Evolutionary conservation across 1,140 invertebrate genomes (phyloP).

Genomic region (Adoxophyes honmai): DNA sequence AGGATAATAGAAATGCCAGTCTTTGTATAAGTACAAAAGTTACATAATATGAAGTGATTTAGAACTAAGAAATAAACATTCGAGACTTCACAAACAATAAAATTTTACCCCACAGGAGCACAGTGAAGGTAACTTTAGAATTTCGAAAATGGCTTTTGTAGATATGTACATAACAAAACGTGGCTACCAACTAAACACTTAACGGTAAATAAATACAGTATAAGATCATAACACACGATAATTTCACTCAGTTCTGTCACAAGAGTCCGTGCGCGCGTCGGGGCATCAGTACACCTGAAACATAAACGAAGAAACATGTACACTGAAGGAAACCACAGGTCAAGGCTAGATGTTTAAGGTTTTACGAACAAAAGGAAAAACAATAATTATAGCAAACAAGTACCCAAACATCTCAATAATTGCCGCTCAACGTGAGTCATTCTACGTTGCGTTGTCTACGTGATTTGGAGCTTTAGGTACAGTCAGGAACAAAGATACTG

Average conservation of each 20-base stretch:
- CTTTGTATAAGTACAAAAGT: constrained; percentile 5
- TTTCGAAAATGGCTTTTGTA: constrained; percentile 30
- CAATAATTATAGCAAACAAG: no score
- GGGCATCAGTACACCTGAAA: constrained; percentile 60
- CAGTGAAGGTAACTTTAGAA: constrained; percentile 8
- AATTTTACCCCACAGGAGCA: not conserved
- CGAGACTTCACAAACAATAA: not conserved
- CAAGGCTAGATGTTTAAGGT: no score
- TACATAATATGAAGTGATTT: not conserved
- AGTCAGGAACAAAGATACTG: no score
- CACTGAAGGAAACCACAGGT: no score
- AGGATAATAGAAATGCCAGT: no score
- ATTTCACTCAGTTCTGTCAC: constrained; percentile 46
- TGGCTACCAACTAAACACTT: constrained; percentile 31
- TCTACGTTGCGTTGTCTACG: no score
- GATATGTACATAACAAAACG: constrained; percentile 44
- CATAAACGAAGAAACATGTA: constrained; percentile 16
- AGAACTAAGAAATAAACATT: not conserved
- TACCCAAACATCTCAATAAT: no score
- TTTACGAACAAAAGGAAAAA: no score
- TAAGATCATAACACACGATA: constrained; percentile 43
- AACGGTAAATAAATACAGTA: constrained; percentile 48
- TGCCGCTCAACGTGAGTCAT: no score
- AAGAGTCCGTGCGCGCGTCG: constrained; percentile 29
- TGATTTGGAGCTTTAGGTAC: no score